Evolutionary conservation across 1,140 invertebrate species (phyloP), one percentile per base, ranked within the genome.

Genomic region (Bombus pascuorum): DNA sequence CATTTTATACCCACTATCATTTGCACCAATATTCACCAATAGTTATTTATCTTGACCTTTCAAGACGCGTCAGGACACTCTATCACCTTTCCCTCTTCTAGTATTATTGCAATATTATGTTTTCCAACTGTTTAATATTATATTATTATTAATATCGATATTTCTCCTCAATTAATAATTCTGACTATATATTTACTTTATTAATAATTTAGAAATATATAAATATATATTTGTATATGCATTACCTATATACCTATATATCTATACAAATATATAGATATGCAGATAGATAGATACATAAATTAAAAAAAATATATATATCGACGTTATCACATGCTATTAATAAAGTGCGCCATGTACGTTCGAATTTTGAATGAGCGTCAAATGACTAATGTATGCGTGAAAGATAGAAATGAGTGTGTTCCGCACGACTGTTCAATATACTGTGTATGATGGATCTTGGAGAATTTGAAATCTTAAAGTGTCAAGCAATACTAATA

Each of bases 191-290:
- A 53, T 2, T 88, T 78, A 85, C 76, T 81, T 80, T 87, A 91
- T 90, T 85, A 90, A 88, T 88, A 89, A 86, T 87, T 91, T 91
- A 91, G 88, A 72, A 53, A 88, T 86, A 89, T 81, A 81, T 73
- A 81, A 53, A 53, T 53, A 53, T 53, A 53, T 53, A 53, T 34
- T 32, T 65, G n/a, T 65, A 65, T 65, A 32, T 65, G n/a, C 13
- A 65, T 65, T 87, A 86, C 79, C 75, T 81, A 79, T 76, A 81
- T 25, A 86, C 87, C 91, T 91, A 91, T 90, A 72, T 37, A 88
- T 85, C 87, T 81, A 81, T 73, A 75, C 12, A 85, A 74, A 83
- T 65, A 65, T 66, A 74, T 80, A 72, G 85, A 86, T 84, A 77
- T 65, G 68, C 75, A 80, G 57, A 70, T 39, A 88, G 44, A 89